Evolutionary conservation across 2,113 vertebrate species (phyloP).

Genomic region (Passer domesticus): DNA sequence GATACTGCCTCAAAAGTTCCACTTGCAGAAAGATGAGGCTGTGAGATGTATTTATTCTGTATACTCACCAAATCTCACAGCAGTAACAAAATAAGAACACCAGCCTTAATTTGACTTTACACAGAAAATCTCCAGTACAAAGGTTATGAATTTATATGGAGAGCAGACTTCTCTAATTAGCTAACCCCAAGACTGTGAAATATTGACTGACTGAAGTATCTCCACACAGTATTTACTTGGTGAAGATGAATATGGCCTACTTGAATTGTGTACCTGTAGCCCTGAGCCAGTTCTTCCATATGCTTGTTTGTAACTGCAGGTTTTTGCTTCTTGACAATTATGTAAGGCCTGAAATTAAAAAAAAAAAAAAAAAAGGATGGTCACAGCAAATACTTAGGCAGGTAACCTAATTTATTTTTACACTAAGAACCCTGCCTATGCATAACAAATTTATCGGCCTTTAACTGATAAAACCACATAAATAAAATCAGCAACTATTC

Average conservation of each 20-base stretch:
- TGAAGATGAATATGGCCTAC: neutral
- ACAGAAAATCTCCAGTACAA: neutral
- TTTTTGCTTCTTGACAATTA: slow-evolving; percentile 94
- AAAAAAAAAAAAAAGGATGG: neutral
- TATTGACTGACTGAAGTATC: neutral
- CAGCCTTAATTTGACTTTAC: neutral
- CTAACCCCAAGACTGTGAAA: neutral
- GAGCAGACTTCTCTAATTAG: neutral
- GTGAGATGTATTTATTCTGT: neutral
- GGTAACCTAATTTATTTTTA: neutral
- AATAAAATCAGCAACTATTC: neutral
- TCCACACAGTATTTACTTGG: neutral
- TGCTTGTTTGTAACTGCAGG: slow-evolving; percentile 93
- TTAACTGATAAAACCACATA: neutral
- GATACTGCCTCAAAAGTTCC: neutral
- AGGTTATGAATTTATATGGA: neutral
- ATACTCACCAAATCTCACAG: neutral
- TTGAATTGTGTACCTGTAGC: slow-evolving; percentile 84
- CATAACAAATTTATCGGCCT: neutral
- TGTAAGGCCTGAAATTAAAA: slow-evolving; percentile 84
- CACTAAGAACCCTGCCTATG: neutral
- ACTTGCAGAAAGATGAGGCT: neutral
- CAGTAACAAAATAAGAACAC: neutral
- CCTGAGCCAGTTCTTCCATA: slow-evolving; percentile 95
- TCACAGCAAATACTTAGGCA: neutral